Conservation (phyloP, 1,140 invertebrate genomes). For the Trachelipus rathkii region DNA sequence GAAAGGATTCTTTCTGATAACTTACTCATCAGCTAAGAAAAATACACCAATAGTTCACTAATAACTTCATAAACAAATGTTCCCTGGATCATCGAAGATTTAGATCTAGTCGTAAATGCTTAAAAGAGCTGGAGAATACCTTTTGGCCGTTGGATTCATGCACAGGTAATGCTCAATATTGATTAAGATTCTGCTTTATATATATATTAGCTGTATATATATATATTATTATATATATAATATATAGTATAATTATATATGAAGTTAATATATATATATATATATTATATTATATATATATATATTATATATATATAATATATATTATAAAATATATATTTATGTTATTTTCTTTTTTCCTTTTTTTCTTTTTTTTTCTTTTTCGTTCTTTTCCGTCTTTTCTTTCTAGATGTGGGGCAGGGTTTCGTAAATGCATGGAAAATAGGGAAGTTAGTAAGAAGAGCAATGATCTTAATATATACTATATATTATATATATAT, state of each 20-base stretch:
- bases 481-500: too few relatives aligned
- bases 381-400: too few relatives aligned
- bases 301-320: too few relatives aligned
- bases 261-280: background rate
- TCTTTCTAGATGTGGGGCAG: too few relatives aligned
- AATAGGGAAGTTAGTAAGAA: too few relatives aligned
- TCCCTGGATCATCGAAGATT: background rate
- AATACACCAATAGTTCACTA: background rate
- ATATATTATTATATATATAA: background rate
- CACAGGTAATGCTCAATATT: background rate
- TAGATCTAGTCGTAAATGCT: conserved; percentile 3
- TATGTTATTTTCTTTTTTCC: too few relatives aligned
- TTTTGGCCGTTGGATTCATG: too few relatives aligned
- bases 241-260: background rate
- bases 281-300: background rate
- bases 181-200: background rate
- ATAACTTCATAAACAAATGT: background rate
- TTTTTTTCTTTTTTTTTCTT: too few relatives aligned
- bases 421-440: too few relatives aligned
- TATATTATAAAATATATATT: too few relatives aligned
- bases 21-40: background rate
- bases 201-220: background rate
- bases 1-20: background rate
- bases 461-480: too few relatives aligned
- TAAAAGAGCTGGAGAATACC: conserved; percentile 7